phyloP scores from a whole-genome alignment of 2,113 vertebrate species.

The Caranx melampygus region DNA sequence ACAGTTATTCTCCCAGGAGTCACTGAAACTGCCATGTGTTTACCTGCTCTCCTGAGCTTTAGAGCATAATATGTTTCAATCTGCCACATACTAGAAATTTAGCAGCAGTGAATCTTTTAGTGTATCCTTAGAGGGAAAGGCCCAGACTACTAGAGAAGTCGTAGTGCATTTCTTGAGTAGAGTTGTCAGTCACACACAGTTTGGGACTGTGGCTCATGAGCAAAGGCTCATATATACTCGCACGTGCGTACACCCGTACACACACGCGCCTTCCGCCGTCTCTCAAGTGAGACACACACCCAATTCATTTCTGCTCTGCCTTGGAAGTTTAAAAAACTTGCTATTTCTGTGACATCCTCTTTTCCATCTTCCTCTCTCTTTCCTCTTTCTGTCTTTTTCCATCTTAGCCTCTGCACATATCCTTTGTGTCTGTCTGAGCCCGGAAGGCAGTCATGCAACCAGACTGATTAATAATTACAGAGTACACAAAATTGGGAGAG shows the following conservation, averaged over 20 bases:
- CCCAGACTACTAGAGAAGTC: slow-evolving; percentile 28
- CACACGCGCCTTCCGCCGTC: slow-evolving; percentile 2
- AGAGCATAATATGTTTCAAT: slow-evolving; percentile 52
- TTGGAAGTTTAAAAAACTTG: slow-evolving; percentile 69
- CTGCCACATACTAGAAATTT: slow-evolving; percentile 57
- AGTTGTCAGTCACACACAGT: slow-evolving; percentile 68
- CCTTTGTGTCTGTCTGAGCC: slow-evolving; percentile 81
- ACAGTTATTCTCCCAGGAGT: slow-evolving; percentile 34
- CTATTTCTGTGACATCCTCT: slow-evolving; percentile 73
- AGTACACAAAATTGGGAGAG: slow-evolving; percentile 80
- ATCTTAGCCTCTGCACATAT: slow-evolving; percentile 57
- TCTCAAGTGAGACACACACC: slow-evolving; percentile 54
- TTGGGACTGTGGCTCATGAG: slow-evolving; percentile 55
- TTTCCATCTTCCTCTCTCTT: slow-evolving; percentile 57
- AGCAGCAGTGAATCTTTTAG: slow-evolving; percentile 34
- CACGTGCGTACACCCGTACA: background rate
- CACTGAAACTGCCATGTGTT: slow-evolving; percentile 39
- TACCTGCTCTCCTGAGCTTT: slow-evolving; percentile 52
- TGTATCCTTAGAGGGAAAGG: slow-evolving; percentile 53
- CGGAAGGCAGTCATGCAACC: slow-evolving; percentile 77
- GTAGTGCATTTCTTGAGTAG: slow-evolving; percentile 49
- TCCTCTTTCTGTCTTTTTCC: slow-evolving; percentile 42
- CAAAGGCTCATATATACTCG: slow-evolving; percentile 43
- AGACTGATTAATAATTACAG: slow-evolving; percentile 87
- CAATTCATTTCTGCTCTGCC: slow-evolving; percentile 51